Base-by-base conservation (phyloP, 2,888 invertebrate species). In the Xanthia icteritia region DNA sequence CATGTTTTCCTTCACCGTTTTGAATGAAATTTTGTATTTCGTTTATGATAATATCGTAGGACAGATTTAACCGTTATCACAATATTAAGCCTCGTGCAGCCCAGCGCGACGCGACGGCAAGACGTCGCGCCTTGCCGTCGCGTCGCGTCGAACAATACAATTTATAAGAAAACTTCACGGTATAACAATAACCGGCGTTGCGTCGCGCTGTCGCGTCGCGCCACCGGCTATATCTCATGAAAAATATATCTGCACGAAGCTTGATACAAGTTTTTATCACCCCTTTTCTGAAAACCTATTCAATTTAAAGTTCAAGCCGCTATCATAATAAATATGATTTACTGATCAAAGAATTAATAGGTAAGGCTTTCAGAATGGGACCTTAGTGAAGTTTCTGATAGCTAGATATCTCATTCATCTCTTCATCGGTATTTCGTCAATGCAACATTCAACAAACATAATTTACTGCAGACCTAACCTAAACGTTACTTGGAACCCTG, bases 401-500 rank as follows among this genome's bases (percentile, higher is more conserved):
- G 17, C 42, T 20, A 65, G 4, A 45, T 66, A 17, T 65, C n/a
- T 20, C 27, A 20, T 66, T 45, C 45, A 45, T 23, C 13, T 23
- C 23, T 48, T 23, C 0, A 23, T 9, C 51, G 27, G 31, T 23
- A 42, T 66, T 77, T 65, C 27, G 17, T 31, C 31, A 68, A n/a
- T 45, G 13, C 39, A 48, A 8, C 2, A 56, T 82, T 80, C 42
- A 39, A 61, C 5, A 63, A 23, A 78, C 27, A 66, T 73, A 60
- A 67, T 45, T 42, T 64, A 73, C 70, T 56, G 15, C 36, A 56
- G 27, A 51, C 48, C 17, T 61, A 17, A 36, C 27, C 42, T 65
- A 73, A 84, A 61, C 63, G 68, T 23, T 84, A 63, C 39, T 86
- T 86, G 83, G 86, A 79, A 64, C 23, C 8, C 20, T 66, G 86